phyloP scores from a whole-genome alignment of 2,888 invertebrate genomes.

The Drosophila rellima region DNA sequence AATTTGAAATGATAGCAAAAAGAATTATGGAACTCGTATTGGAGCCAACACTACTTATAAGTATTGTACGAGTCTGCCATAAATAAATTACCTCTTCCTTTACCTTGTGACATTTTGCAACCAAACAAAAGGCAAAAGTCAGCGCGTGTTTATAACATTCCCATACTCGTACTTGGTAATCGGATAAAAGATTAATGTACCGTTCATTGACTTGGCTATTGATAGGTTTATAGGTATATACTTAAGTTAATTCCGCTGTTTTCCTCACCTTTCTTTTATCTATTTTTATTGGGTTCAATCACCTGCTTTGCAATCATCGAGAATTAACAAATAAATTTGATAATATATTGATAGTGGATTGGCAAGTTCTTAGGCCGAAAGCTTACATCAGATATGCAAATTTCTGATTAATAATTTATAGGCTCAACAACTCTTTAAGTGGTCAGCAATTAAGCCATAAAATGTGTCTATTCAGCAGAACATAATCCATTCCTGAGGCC shows the following conservation, averaged over 20 bases:
- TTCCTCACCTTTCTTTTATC: constrained; percentile 10
- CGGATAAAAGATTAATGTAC: constrained; percentile 36
- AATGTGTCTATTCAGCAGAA: constrained; percentile 20
- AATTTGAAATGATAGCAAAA: constrained; percentile 21
- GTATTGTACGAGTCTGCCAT: constrained; percentile 2
- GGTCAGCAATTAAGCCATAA: constrained; percentile 19
- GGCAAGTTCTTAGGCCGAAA: constrained; percentile 40
- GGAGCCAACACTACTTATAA: constrained; percentile 11
- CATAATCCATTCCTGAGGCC: constrained; percentile 11
- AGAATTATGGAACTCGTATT: constrained; percentile 40
- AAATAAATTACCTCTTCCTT: constrained; percentile 30
- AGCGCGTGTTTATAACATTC: constrained; percentile 21
- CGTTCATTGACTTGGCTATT: constrained; percentile 17
- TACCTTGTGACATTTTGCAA: constrained; percentile 59
- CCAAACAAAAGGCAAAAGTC: constrained; percentile 26
- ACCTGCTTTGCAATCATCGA: constrained; percentile 37
- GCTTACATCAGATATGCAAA: constrained; percentile 51
- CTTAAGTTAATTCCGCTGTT: background rate
- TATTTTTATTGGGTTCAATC: constrained; percentile 45
- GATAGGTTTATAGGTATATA: background rate
- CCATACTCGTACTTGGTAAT: constrained; percentile 21
- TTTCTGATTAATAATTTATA: constrained; percentile 31
- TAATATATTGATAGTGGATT: constrained; percentile 19
- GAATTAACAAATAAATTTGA: constrained; percentile 20
- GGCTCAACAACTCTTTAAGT: constrained; percentile 8